Evolutionary conservation across 2,797 vertebrate species (phyloP).

Genomic region (Tenualosa thibaudeaui): DNA sequence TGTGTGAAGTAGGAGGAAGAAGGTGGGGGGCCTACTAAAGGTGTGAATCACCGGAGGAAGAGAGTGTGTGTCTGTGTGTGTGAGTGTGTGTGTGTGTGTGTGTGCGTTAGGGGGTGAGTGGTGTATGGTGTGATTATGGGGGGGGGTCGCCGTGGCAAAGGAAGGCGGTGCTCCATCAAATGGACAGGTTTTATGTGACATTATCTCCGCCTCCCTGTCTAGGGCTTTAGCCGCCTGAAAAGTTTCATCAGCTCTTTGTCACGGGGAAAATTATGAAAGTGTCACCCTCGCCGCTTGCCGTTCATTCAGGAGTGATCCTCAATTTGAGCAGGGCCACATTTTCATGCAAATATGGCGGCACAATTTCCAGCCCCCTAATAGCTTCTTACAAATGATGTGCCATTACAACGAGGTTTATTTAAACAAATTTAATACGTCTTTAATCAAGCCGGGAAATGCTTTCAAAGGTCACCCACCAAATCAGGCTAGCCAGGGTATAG

Average conservation of each 20-base stretch:
- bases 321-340: slow-evolving; percentile 86
- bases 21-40: not conserved
- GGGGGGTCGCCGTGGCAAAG: slow-evolving; percentile 38
- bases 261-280: slow-evolving; percentile 82
- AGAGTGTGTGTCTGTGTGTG: not conserved
- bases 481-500: slow-evolving; percentile 89
- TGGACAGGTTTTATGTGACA: slow-evolving; percentile 58
- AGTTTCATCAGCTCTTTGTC: slow-evolving; percentile 78
- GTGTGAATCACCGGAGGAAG: not conserved
- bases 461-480: slow-evolving; percentile 99
- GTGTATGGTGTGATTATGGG: not conserved
- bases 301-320: slow-evolving; percentile 89
- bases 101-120: not conserved
- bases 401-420: slow-evolving; percentile 99
- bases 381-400: slow-evolving; percentile 99
- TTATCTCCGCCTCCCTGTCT: slow-evolving; percentile 56
- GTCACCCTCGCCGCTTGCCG: slow-evolving; percentile 79
- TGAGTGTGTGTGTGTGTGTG: slow-evolving; percentile 13
- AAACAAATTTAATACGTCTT: slow-evolving; percentile 99
- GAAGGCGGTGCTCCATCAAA: slow-evolving; percentile 44
- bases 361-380: slow-evolving; percentile 95
- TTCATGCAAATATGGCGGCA: slow-evolving; percentile 94
- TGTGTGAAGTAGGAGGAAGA: not conserved
- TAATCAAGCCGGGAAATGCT: slow-evolving; percentile 98
- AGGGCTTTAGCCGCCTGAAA: slow-evolving; percentile 60